Evolutionary conservation across 1,140 invertebrate species (phyloP), one percentile per base, ranked within the genome.

Genomic region (Oncopeltus fasciatus): DNA sequence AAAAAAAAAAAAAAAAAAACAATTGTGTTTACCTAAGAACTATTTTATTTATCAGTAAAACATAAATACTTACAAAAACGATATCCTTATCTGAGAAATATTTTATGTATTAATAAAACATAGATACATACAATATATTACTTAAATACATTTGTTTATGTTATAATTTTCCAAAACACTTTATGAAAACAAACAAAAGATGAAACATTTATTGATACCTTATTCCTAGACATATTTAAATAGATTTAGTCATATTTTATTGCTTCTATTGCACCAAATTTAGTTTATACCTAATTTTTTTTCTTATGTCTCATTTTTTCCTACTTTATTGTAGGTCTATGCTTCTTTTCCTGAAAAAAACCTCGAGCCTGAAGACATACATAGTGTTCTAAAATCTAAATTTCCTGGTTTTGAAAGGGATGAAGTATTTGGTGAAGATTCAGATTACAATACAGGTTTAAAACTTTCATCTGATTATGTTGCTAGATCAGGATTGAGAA

Each of bases 381-480:
- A 87, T 61, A 81, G 79, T 65, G 81, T 83, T 68, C 83, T 90
- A 67, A 79, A 80, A 63, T 80, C 81, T 67, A 80, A 85, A 71
- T 86, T 80, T 73, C 70, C 78, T 24, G 74, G 78, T 59, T 79
- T 81, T 47, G 83, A 91, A 70, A 69, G 85, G 1, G 81, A 88
- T 58, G 85, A 93, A 51, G 83, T 97, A 62, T 82, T 96, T 67
- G 86, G 87, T 0, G 83, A 86, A 66, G 88, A 95, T 69, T 92
- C 89, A 0, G 90, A 93, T 68, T 98, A 93, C 72, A 90, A 95
- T 72, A 88, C 91, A 67, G 90, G 92, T 1, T 77, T 90, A 12
- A 80, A 92, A 73, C 74, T 92, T 47, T 81, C 90, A 0, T 75
- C 76, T 59, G 91, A 95, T 68, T 98, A 95, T 73, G 77, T 97